Conservation (phyloP, 2,797 vertebrate genomes). For the Tenualosa ilisha region DNA sequence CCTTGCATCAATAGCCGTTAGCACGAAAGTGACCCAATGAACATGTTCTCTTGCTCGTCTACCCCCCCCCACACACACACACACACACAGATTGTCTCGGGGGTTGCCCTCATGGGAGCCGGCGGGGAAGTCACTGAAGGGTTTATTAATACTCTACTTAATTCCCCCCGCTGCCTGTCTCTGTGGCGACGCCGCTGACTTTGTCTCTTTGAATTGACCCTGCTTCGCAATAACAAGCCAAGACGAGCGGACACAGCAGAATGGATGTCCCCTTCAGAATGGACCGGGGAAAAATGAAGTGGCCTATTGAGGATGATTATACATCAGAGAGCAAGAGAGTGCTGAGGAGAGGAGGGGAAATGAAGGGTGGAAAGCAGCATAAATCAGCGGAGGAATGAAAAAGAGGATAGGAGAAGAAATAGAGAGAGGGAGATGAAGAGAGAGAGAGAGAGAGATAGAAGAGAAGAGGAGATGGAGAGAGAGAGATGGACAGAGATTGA, state of each 20-base stretch:
- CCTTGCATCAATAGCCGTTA: not conserved
- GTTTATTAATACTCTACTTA: slow-evolving; percentile 63
- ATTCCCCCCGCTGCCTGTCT: slow-evolving; percentile 55
- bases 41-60: not conserved
- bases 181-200: slow-evolving; percentile 51
- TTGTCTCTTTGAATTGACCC: slow-evolving; percentile 57
- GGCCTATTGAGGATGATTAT: slow-evolving; percentile 67
- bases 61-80: not conserved
- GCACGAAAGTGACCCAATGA: not conserved
- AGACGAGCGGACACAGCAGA: slow-evolving; percentile 56
- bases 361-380: not conserved
- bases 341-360: not conserved
- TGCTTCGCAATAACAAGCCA: slow-evolving; percentile 56
- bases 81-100: not conserved
- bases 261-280: slow-evolving; percentile 71
- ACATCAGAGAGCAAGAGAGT: slow-evolving; percentile 61
- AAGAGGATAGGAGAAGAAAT: not conserved
- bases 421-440: no score
- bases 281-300: slow-evolving; percentile 72
- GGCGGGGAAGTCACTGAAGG: slow-evolving; percentile 38
- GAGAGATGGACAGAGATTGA: not conserved
- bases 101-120: not conserved
- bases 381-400: not conserved
- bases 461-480: not conserved
- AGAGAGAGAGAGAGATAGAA: not conserved